Conservation (phyloP, 2,888 invertebrate species). For the Mamestra brassicae region DNA sequence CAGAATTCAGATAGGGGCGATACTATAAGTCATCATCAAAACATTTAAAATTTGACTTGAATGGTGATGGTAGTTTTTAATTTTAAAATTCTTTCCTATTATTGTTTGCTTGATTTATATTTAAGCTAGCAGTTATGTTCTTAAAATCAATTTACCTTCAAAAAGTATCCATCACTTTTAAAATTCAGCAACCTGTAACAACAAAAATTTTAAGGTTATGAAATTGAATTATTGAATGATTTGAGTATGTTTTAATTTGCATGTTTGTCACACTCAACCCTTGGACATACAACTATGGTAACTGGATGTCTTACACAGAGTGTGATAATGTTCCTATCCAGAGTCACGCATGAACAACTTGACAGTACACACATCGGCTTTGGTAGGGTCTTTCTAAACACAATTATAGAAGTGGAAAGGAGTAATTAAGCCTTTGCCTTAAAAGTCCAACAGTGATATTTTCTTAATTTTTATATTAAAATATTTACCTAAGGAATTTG, state of each 20-base stretch:
- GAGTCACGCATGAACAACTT: conserved; percentile 84
- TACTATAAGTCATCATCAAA: conserved; percentile 69
- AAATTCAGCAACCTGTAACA: too few species aligned
- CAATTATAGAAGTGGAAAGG: background rate
- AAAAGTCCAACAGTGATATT: background rate
- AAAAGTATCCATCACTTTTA: too few species aligned
- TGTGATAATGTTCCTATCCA: conserved; percentile 89
- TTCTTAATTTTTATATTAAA: too few species aligned
- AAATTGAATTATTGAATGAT: background rate
- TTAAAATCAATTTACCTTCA: too few species aligned
- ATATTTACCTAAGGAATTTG: too few species aligned
- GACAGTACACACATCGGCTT: conserved; percentile 86
- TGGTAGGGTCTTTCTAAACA: conserved; percentile 81
- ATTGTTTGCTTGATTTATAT: too few species aligned
- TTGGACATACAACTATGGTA: conserved; percentile 80
- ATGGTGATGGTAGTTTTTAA: too few species aligned
- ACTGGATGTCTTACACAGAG: conserved; percentile 86
- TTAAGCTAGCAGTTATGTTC: too few species aligned
- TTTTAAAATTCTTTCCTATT: too few species aligned
- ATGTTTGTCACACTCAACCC: conserved; percentile 85
- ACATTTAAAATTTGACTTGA: background rate
- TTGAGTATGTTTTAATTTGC: background rate
- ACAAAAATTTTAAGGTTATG: conserved; percentile 1
- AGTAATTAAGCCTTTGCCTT: background rate
- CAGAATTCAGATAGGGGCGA: conserved; percentile 78